A percentile compares a stretch with the other conserved stretches of the same genome.
phyloP scores from a whole-genome alignment of 2,113 vertebrate genomes.

The Micromys minutus region DNA sequence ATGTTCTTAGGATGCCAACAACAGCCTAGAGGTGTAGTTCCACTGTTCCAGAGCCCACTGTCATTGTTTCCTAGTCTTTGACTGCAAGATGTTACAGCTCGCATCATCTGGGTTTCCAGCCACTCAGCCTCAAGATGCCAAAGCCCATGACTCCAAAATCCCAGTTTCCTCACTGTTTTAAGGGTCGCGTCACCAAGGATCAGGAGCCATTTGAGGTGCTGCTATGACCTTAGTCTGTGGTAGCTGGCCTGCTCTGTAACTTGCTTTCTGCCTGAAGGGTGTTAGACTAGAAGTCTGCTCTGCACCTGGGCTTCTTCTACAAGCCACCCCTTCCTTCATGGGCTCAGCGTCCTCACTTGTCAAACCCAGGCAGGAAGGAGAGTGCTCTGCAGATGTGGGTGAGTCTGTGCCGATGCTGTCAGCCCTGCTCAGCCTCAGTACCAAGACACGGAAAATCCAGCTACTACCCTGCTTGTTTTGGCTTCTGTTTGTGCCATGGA shows the following conservation, averaged over 20 bases:
- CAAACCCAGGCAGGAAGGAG: neutral
- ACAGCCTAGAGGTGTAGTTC: neutral
- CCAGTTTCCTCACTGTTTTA: neutral
- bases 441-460: conserved; percentile 60
- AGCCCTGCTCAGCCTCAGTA: conserved; percentile 49
- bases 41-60: neutral
- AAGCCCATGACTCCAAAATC: neutral
- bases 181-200: neutral
- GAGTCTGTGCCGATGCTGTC: conserved; percentile 49
- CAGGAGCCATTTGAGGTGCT: neutral
- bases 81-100: neutral
- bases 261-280: neutral
- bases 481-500: conserved; percentile 31
- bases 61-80: neutral
- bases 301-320: neutral
- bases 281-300: neutral
- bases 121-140: neutral
- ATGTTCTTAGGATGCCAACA: neutral
- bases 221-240: neutral
- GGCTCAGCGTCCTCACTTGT: neutral
- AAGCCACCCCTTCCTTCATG: neutral
- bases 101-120: neutral
- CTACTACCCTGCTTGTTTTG: conserved; percentile 64
- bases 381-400: conserved; percentile 43
- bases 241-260: neutral